Percentiles rank a stretch among this genome's conserved stretches.
phyloP scores from a whole-genome alignment of 2,113 vertebrate genomes.

The Mormyrus iriodes region DNA sequence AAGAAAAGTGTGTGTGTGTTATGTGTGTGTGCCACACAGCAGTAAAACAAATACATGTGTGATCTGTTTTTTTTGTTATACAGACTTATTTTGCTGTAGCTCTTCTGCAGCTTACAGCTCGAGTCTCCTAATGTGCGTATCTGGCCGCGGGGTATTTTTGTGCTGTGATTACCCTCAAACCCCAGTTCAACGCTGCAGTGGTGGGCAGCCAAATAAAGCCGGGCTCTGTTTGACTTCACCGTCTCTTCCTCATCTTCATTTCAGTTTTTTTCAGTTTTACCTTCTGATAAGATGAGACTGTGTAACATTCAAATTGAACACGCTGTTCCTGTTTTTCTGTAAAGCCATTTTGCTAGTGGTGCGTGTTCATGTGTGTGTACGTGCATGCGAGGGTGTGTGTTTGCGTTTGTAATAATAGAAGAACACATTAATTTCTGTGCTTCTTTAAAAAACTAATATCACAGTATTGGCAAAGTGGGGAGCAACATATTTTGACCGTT shows the following conservation, averaged over 20 bases:
- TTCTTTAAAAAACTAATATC: not conserved
- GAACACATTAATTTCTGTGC: conserved; percentile 25
- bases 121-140: not conserved
- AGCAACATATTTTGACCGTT: not conserved
- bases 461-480: not conserved
- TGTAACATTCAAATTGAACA: conserved; percentile 19
- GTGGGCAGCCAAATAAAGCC: not conserved
- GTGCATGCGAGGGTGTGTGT: conserved; percentile 18
- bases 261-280: not conserved
- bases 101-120: not conserved
- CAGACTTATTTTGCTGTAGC: not conserved
- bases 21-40: not conserved
- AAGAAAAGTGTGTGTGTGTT: not conserved
- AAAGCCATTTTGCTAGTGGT: not conserved
- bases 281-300: conserved; percentile 10
- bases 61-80: not conserved
- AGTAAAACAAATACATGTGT: not conserved
- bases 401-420: conserved; percentile 11
- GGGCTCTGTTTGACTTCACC: not conserved
- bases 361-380: conserved; percentile 20
- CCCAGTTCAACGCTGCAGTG: not conserved
- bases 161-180: not conserved
- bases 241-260: not conserved
- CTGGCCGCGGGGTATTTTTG: not conserved
- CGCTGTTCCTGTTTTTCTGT: conserved; percentile 7